phyloP scores from a whole-genome alignment of 2,888 invertebrate genomes.

The Ethmia dodecea region DNA sequence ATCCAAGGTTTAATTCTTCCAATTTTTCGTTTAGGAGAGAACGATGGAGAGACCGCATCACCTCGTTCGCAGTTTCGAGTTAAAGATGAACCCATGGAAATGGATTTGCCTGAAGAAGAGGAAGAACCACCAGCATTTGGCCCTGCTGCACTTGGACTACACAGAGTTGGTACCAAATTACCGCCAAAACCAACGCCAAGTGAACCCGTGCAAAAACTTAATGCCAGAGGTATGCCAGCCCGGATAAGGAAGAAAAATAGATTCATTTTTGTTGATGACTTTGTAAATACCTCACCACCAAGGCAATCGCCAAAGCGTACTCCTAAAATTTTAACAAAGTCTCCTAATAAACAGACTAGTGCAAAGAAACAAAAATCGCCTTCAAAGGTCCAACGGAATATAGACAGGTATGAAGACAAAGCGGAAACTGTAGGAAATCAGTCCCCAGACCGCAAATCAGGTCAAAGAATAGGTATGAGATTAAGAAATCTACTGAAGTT shows the following conservation, averaged over 20 bases:
- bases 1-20: too few relatives aligned
- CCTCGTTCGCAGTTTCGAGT: slow-evolving; percentile 50
- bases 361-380: slow-evolving; percentile 73
- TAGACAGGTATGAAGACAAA: slow-evolving; percentile 63
- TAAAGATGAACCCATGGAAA: slow-evolving; percentile 79
- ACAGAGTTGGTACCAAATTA: slow-evolving; percentile 86
- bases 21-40: slow-evolving; percentile 39
- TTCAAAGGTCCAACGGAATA: slow-evolving; percentile 67
- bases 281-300: slow-evolving; percentile 86
- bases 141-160: slow-evolving; percentile 87
- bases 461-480: slow-evolving; percentile 93
- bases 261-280: slow-evolving; percentile 93
- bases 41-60: slow-evolving; percentile 43
- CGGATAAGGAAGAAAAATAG: slow-evolving; percentile 93
- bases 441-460: slow-evolving; percentile 89
- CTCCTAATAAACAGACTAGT: slow-evolving; percentile 58
- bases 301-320: slow-evolving; percentile 83
- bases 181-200: slow-evolving; percentile 84
- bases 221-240: slow-evolving; percentile 93
- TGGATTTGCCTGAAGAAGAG: slow-evolving; percentile 81
- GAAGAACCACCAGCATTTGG: slow-evolving; percentile 85
- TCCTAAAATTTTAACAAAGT: slow-evolving; percentile 75
- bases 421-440: slow-evolving; percentile 50
- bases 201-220: slow-evolving; percentile 88
- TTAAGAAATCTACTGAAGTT: slow-evolving; percentile 95